Evolutionary conservation across 2,113 vertebrate species (phyloP).

Genomic region (Micromys minutus): DNA sequence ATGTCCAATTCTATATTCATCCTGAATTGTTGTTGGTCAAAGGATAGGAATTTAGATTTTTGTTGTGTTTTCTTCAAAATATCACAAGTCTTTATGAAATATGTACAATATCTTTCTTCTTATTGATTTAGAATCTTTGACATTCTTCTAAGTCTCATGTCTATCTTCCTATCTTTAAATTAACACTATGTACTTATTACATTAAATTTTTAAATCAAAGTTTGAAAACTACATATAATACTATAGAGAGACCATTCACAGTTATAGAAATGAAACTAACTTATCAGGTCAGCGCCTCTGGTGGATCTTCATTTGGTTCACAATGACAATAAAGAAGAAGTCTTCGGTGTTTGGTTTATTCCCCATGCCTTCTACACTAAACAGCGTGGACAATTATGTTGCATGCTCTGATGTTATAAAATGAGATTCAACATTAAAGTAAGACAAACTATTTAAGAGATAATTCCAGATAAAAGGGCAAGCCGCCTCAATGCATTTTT

Average conservation of each 20-base stretch:
- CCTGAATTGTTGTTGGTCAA: neutral
- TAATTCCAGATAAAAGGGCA: neutral
- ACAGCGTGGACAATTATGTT: neutral
- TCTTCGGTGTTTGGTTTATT: neutral
- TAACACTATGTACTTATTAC: neutral
- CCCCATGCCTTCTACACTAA: neutral
- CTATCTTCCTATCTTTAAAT: neutral
- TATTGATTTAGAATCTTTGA: neutral
- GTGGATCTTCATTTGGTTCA: neutral
- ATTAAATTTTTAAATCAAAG: neutral
- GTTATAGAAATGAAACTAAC: neutral
- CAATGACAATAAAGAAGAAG: neutral
- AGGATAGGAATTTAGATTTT: neutral
- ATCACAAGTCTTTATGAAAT: neutral
- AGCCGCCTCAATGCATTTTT: neutral
- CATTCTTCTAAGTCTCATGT: neutral
- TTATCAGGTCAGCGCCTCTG: neutral
- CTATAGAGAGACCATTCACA: neutral
- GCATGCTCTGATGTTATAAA: neutral
- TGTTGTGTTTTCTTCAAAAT: neutral
- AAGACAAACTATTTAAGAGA: neutral
- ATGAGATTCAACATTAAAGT: constrained; percentile 17
- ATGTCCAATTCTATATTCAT: neutral
- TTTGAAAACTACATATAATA: neutral
- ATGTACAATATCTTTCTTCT: neutral